Evolutionary conservation across 2,113 vertebrate species (phyloP), one percentile per base, ranked within the genome.

Genomic region (Laticauda colubrina): DNA sequence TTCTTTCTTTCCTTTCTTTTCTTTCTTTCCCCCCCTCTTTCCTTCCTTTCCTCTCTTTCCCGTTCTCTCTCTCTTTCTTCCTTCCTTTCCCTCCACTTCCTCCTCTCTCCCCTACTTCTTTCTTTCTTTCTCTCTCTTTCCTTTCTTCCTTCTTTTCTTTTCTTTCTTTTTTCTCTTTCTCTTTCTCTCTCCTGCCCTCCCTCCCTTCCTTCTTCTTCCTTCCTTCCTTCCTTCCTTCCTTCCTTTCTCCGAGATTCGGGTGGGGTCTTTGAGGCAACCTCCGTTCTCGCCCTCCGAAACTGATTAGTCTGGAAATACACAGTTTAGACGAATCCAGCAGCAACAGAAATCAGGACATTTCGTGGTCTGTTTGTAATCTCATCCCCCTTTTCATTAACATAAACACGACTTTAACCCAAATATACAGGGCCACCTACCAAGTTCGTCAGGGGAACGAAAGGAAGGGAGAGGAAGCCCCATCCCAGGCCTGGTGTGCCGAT

Each of bases 331-430:
- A 96, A 97, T 94, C 97, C 86, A 92, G 97, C 94, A 96, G 97
- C 96, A 92, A 92, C 91, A 69, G 45, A 88, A 96, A 90, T 87
- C 96, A 92, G 98, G 96, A 97, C 97, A 97, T 97, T 97, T 98
- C 96, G 98, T 94, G 97, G 97, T 98, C 98, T 98, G 98, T 98
- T 98, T 98, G 98, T 98, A 98, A 99, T 98, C 98, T 98, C 98
- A 98, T 98, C 97, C 97, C 90, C 51, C 97, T 98, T 98, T 98
- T 97, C 98, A 98, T 97, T 97, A 98, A 98, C 98, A 98, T 99
- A 99, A 99, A 99, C 98, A 99, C 96, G 97, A 97, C 98, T 98
- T 97, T 94, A 99, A 98, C 96, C 97, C 98, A 99, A 99, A 99
- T 98, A 99, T 97, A 98, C 98, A 97, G 89, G 98, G 98, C 99